Base-by-base conservation (phyloP, 2,113 vertebrate species). In the Podilymbus podiceps region DNA sequence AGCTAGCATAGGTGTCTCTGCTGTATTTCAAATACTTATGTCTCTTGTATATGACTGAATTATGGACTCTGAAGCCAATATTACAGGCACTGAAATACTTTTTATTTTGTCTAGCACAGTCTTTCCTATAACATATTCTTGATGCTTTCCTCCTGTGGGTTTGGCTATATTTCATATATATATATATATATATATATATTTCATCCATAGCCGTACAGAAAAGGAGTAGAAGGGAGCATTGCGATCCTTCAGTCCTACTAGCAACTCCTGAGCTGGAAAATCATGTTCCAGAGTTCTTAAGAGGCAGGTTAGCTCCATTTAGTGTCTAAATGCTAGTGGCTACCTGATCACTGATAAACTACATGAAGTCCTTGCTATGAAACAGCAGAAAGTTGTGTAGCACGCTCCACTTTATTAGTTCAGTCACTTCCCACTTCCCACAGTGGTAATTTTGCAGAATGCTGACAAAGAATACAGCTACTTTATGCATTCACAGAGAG, bases 391-490 rank as follows among this genome's bases (percentile, higher is more conserved):
- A 49, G 25, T 60, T 16, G 5, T 18, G 21, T 46, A 44, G 42
- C 24, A 15, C 25, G 24, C 38, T 44, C 60, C 40, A 59, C 40
- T 66, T 49, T n/a, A 47, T 77, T 42, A 58, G 8, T 62, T 38
- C 33, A 46, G 58, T 30, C 25, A 23, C 23, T 12, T 33, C 24
- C 64, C 25, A 23, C 78, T 88, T 87, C 20, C 21, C 20, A 11
- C 28, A 84, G 71, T 38, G 25, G 52, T 67, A 66, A 40, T 78
- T 62, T 76, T 96, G 92, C 88, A 94, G 96, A 92, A 90, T 30
- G 35, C 38, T 95, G 81, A 79, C 89, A 80, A 72, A 93, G 69
- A 91, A 87, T 55, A 69, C 15, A 78, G 22, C 40, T 35, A 62
- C 35, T 50, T 95, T 93, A 80, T 67, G 73, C 49, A 49, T 42